These are phyloP conservation scores for Philhelius pedissequus DNA, from an alignment of 2,888 invertebrate species.

Conservation along the genomic window DNA sequence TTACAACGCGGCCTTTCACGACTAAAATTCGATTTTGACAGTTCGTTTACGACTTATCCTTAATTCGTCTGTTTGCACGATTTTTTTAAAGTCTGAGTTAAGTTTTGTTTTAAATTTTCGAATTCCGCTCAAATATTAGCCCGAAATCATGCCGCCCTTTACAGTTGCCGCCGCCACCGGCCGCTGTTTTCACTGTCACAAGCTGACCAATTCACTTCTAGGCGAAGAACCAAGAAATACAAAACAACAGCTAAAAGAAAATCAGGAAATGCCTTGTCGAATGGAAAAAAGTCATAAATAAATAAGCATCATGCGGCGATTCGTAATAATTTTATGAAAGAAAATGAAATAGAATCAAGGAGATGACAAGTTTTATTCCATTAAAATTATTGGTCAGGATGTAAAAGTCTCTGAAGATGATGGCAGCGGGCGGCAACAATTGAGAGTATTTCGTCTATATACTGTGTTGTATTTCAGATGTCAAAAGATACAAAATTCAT, in stretches of 20 bases:
- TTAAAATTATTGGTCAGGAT: conserved; percentile 63
- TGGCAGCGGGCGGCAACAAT: not conserved
- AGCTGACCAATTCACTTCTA: not conserved
- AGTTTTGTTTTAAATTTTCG: no score
- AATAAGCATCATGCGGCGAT: conserved; percentile 60
- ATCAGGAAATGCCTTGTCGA: conserved; percentile 36
- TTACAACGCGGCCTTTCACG: no score
- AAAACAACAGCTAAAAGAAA: conserved; percentile 1
- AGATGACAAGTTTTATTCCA: conserved; percentile 70
- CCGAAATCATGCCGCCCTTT: not conserved
- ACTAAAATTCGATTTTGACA: no score
- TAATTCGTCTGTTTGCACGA: no score
- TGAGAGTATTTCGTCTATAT: not conserved
- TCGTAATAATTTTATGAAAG: conserved; percentile 17
- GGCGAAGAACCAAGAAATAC: not conserved
- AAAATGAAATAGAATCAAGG: conserved; percentile 56
- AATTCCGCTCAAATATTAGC: no score
- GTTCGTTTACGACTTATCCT: no score
- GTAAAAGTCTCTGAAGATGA: not conserved
- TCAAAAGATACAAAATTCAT: conserved; percentile 18
- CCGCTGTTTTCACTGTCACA: not conserved
- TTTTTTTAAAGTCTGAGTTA: no score
- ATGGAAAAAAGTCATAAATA: conserved; percentile 61
- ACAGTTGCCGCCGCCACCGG: no score
- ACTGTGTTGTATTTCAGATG: not conserved